phyloP scores from a whole-genome alignment of 2,888 invertebrate genomes.

The Dicyrtoma fusca region DNA sequence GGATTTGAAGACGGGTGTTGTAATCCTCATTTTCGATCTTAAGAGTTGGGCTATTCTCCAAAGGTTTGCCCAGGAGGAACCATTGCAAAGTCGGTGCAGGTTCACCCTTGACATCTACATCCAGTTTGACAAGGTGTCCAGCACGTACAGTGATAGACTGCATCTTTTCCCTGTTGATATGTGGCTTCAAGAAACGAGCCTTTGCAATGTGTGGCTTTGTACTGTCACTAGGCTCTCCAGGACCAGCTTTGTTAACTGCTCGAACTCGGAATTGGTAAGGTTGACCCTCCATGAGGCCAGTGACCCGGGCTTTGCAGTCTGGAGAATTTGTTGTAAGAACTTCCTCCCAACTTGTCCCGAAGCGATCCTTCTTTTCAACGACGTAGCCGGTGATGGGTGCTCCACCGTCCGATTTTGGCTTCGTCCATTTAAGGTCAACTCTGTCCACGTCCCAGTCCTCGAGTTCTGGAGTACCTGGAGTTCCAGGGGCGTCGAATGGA shows the following conservation, averaged over 20 bases:
- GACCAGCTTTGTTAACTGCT: conserved; percentile 93
- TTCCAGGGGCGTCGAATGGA: conserved; percentile 81
- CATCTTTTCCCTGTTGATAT: conserved; percentile 92
- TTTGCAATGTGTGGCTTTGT: conserved; percentile 86
- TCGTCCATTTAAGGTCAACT: conserved; percentile 80
- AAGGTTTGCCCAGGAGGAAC: conserved; percentile 70
- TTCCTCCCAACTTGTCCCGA: conserved; percentile 78
- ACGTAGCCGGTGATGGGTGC: conserved; percentile 82
- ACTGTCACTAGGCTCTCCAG: conserved; percentile 86
- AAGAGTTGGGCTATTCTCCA: conserved; percentile 70
- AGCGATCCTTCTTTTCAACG: conserved; percentile 86
- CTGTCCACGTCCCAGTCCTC: conserved; percentile 88
- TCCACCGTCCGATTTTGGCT: conserved; percentile 79
- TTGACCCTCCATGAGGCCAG: conserved; percentile 85
- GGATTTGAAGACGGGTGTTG: conserved; percentile 81
- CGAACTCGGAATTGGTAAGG: conserved; percentile 94
- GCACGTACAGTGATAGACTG: conserved; percentile 85
- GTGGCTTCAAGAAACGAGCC: conserved; percentile 86
- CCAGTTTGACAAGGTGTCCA: conserved; percentile 85
- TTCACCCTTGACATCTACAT: conserved; percentile 95
- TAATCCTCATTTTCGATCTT: conserved; percentile 90
- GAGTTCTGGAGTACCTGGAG: conserved; percentile 81
- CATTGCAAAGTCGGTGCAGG: conserved; percentile 79
- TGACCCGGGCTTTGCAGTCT: conserved; percentile 78
- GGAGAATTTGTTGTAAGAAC: conserved; percentile 74